Percentiles rank a stretch among this genome's conserved stretches.
Conservation (phyloP, 2,113 vertebrate genomes). For the Otolemur garnettii region DNA sequence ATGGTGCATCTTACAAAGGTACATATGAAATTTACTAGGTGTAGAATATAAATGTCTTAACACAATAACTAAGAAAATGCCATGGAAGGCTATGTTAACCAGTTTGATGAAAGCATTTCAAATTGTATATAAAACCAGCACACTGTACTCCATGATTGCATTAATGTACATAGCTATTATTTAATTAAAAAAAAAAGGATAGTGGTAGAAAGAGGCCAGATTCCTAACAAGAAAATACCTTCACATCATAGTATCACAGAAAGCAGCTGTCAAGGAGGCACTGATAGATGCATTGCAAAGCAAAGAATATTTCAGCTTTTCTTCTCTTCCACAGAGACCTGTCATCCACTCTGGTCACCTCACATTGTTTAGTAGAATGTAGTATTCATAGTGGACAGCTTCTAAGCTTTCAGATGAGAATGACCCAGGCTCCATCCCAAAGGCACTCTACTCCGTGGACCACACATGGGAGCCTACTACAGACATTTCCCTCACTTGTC, state of each 20-base stretch:
- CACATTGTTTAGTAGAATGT: not conserved
- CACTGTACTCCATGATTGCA: no score
- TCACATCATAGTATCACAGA: not conserved
- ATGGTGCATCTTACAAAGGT: no score
- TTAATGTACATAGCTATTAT: no score
- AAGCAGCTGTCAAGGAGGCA: not conserved
- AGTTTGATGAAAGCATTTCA: no score
- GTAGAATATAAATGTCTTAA: no score
- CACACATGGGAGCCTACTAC: not conserved
- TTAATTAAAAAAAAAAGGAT: not conserved
- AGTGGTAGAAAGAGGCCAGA: not conserved
- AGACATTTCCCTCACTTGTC: not conserved
- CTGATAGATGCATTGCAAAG: not conserved
- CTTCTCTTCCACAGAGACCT: not conserved
- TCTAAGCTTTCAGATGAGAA: not conserved
- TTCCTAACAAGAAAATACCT: slow-evolving; percentile 14
- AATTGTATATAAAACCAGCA: no score
- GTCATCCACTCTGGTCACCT: not conserved
- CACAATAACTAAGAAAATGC: no score
- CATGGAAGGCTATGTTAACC: no score
- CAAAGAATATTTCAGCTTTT: not conserved
- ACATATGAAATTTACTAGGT: no score
- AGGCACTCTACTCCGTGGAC: not conserved
- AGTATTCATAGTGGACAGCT: not conserved
- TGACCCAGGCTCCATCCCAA: not conserved